phyloP scores from a whole-genome alignment of 2,113 vertebrate genomes.

The Oxyura jamaicensis region DNA sequence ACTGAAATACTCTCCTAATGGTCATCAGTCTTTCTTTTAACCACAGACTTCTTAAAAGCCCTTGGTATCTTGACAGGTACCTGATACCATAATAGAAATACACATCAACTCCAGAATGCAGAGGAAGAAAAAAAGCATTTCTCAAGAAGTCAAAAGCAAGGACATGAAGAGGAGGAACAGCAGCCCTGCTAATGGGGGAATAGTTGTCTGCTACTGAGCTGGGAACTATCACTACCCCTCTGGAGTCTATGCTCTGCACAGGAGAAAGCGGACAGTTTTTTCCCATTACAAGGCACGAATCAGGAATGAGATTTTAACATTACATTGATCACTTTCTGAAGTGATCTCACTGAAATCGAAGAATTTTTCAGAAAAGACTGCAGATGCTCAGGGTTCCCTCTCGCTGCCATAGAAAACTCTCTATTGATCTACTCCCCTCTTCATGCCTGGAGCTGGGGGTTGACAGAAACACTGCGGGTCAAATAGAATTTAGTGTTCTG shows the following conservation, averaged over 20 bases:
- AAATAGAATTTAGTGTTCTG: background rate
- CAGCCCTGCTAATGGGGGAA: background rate
- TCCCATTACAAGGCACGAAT: background rate
- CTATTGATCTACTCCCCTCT: background rate
- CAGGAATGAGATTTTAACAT: background rate
- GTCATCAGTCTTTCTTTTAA: background rate
- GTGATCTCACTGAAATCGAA: background rate
- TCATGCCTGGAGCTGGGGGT: background rate
- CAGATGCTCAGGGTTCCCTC: background rate
- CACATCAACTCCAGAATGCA: background rate
- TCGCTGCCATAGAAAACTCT: background rate
- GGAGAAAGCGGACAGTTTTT: background rate
- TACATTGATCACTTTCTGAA: background rate
- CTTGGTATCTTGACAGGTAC: background rate
- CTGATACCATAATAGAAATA: background rate
- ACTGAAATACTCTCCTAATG: accelerated
- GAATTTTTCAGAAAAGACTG: background rate
- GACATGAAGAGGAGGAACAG: background rate
- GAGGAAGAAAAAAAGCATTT: background rate
- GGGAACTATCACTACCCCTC: background rate
- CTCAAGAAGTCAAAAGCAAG: background rate
- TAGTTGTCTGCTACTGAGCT: background rate
- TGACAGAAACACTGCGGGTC: background rate
- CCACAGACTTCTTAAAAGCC: background rate
- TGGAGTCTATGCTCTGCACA: background rate